Base-by-base conservation (phyloP, 2,113 vertebrate species). In the Atrichornis clamosus region DNA sequence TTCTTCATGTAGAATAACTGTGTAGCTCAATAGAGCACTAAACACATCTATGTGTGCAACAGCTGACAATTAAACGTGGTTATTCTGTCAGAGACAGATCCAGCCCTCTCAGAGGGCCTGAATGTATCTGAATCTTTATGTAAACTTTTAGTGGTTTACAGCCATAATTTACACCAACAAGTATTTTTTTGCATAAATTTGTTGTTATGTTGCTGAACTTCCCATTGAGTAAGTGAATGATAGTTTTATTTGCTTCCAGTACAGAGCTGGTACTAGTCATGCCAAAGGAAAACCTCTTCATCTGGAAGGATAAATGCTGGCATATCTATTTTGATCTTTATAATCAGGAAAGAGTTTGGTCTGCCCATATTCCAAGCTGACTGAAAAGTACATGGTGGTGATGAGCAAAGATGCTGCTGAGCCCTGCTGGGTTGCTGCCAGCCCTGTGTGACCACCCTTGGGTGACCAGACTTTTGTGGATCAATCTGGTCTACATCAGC, bases 1-100 rank as follows among this genome's bases (percentile, higher is more conserved):
- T 39, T 55, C 42, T 59, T 90, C 49, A 11, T 9, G 13, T 20
- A 46, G 24, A 79, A 24, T 32, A 73, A 56, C 33, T n/a, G 11
- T 19, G 18, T n/a, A 85, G 55, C 37, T 81, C 56, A 35, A 30
- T 6, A 72, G 32, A 76, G 58, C 42, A 35, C 9, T n/a, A 21
- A 69, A 64, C 6, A 55, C 1, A 2, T 3, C 6, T 21, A 47
- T 1, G 0, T 13, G 27, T 62, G 35, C 21, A 85, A 35, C 1
- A 6, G 14, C 41, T 55, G 52, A 70, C 28, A 42, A 46, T 5
- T 30, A 32, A 53, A 19, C 1, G 0, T 14, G 8, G 7, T 70
- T 49, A 42, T 21, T 67, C 26, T 42, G 10, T 47, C 50, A 80
- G 41, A 47, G 22, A 23, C 9, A 83, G 22, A 65, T 11, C 22